Conservation (phyloP, 23 tunicate genomes). For the Halocynthia roretzi region DNA sequence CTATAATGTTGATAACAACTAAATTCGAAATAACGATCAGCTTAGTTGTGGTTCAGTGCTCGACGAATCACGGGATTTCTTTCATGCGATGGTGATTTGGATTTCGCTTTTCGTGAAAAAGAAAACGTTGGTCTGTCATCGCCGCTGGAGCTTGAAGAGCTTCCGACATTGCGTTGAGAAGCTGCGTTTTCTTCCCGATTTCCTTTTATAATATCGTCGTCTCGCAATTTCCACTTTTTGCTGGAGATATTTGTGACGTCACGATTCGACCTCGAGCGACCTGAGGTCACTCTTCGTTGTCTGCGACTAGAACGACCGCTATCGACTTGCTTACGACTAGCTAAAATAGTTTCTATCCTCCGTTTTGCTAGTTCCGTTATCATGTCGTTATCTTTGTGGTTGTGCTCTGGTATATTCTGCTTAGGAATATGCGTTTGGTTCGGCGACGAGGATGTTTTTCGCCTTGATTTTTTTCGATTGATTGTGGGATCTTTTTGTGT, state of each 20-base stretch:
- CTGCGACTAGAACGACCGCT: constrained; percentile 36
- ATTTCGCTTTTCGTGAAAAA: constrained; percentile 43
- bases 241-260: too few species aligned
- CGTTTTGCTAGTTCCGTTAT: constrained; percentile 70
- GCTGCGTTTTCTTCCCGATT: neutral
- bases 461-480: neutral
- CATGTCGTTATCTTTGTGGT: constrained; percentile 59
- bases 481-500: constrained; percentile 23
- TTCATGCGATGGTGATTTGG: constrained; percentile 51
- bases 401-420: constrained; percentile 38
- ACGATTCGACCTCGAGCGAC: neutral
- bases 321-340: constrained; percentile 60
- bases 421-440: neutral
- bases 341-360: constrained; percentile 61
- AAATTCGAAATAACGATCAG: neutral
- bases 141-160: neutral
- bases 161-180: neutral
- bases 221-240: constrained; percentile 16
- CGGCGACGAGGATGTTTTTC: too few species aligned
- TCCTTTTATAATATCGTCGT: constrained; percentile 17
- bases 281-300: neutral
- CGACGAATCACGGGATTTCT: constrained; percentile 58
- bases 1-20: neutral
- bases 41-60: neutral
- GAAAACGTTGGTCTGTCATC: constrained; percentile 34